Evolutionary conservation across 2,113 vertebrate genomes (phyloP).

Genomic region (Isurus oxyrinchus): DNA sequence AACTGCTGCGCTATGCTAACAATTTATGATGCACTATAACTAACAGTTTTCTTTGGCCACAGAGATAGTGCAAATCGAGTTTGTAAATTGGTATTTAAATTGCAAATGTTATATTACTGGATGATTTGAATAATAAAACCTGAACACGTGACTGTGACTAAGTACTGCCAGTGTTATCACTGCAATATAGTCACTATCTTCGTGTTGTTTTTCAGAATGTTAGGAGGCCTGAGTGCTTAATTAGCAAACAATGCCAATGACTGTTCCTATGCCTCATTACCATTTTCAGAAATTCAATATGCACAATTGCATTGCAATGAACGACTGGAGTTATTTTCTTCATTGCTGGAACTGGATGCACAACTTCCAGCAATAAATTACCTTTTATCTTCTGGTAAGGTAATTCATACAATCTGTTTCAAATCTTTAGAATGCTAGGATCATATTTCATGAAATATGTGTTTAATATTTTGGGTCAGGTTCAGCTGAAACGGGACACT

Average conservation of each 20-base stretch:
- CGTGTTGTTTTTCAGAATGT: neutral
- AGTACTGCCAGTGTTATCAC: neutral
- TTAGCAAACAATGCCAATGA: neutral
- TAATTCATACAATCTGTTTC: neutral
- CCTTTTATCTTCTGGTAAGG: neutral
- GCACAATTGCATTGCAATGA: neutral
- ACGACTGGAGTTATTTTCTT: neutral
- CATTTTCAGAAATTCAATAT: neutral
- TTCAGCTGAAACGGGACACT: neutral
- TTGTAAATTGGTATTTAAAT: constrained; percentile 16
- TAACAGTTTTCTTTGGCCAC: neutral
- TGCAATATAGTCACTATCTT: neutral
- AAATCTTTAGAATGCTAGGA: neutral
- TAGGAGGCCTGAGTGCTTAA: neutral
- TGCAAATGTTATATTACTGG: neutral
- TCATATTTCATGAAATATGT: neutral
- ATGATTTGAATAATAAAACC: neutral
- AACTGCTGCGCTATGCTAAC: neutral
- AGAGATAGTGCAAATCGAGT: neutral
- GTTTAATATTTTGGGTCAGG: neutral
- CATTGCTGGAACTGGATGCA: neutral
- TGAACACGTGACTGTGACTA: neutral
- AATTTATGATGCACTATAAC: constrained; percentile 17
- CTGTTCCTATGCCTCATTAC: neutral
- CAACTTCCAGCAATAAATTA: neutral